Conservation (phyloP, 2,888 invertebrate species). For the Callyntrura sp. region DNA sequence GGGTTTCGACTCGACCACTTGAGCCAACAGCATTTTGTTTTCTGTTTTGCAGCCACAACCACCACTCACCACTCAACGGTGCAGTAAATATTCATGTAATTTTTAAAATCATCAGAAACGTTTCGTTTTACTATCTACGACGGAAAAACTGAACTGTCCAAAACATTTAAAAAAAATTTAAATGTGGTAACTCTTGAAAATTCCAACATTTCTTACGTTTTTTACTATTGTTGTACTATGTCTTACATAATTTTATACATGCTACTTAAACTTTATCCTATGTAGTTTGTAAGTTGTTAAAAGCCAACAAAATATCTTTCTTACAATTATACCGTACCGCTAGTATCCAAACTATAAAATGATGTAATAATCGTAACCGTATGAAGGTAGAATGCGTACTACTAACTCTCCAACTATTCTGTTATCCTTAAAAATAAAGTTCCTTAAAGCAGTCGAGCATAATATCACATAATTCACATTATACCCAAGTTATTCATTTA, state of each 20-base stretch:
- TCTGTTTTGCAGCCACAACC: conserved; percentile 3
- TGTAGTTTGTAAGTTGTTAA: neutral
- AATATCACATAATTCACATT: neutral
- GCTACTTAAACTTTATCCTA: conserved; percentile 45
- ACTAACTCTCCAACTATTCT: conserved; percentile 21
- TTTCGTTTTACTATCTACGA: conserved; percentile 16
- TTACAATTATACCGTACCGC: neutral
- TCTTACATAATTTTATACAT: conserved; percentile 46
- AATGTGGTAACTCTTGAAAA: conserved; percentile 44
- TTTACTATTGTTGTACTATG: conserved; percentile 39
- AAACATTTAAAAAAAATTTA: conserved; percentile 27
- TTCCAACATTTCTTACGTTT: conserved; percentile 67
- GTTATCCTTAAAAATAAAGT: conserved; percentile 53
- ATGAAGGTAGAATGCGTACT: neutral
- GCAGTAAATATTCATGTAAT: neutral
- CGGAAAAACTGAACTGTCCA: conserved; percentile 17
- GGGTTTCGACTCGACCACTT: conserved; percentile 1
- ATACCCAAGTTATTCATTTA: neutral
- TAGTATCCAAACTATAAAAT: conserved; percentile 16
- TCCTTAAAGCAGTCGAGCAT: conserved; percentile 36
- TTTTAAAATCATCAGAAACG: neutral
- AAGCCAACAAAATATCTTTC: conserved; percentile 4
- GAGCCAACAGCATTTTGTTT: conserved; percentile 5
- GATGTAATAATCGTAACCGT: conserved; percentile 6
- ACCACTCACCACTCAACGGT: neutral